Base-by-base conservation (phyloP, 2,113 vertebrate species). In the Oreochromis niloticus region DNA sequence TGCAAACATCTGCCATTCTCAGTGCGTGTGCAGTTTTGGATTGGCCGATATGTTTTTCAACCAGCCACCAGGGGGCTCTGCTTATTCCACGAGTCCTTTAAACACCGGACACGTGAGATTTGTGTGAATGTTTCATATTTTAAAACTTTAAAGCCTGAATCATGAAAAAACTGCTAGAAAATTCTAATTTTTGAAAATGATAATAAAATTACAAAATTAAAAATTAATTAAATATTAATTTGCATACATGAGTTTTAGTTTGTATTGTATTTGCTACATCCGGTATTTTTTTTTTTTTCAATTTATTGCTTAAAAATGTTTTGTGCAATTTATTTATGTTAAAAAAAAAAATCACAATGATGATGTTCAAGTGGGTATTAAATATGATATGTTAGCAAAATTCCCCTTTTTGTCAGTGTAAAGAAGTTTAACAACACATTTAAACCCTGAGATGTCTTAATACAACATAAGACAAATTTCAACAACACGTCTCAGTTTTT, bases 161-260 rank as follows among this genome's bases (percentile, higher is more conserved):
- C 10, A 5, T 39, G 6, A 39, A 66, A 66, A 19, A 66, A 0
- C 6, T 66, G 34, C 61, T 22, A 22, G 3, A 66, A 66, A 66
- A 7, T 36, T 2, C 6, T 0, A 0, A 19, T n/a, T 34, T 63
- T 59, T n/a, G 0, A 0, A 36, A 63, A 63, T 63, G 1, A 1
- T 9, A 1, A n/a, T 66, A n/a, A 0, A 61, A 61, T 61, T 6
- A 0, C 11, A 61, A 1, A 6, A 0, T 0, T 1, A 3, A 57
- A 61, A 57, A 8, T 32, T 4, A 4, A 61, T 66, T 39, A 39
- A 39, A 66, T 22, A 13, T 66, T 39, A 66, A 39, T 66, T 66
- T n/a, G 34, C 34, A 66, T 22, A 39, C 32, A 66, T 0, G 0
- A 13, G 34, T 66, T 66, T 39, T 66, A 1, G 61, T 66, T 66